Evolutionary conservation across 2,888 invertebrate species (phyloP), one percentile per base, ranked within the genome.

Genomic region (Strigamia maritima): DNA sequence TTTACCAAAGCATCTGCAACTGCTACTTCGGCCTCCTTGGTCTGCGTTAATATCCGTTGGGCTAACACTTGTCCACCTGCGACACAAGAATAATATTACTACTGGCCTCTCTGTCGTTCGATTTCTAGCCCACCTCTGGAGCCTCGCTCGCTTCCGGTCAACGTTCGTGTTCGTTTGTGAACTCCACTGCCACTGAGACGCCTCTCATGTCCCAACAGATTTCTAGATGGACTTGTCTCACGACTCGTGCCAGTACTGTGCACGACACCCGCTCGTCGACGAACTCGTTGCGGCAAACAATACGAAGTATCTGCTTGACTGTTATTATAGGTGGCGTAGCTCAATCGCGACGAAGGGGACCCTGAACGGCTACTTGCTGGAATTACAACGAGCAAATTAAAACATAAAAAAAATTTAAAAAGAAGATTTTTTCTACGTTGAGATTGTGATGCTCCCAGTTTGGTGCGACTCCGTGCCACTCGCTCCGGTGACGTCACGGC

Each of bases 331-430:
- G 91, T 92, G 80, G 91, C 89, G 84, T 93, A 93, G 80, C 91
- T 91, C 82, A 92, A 87, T 81, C 95, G 91, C 0, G 96, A 94
- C 79, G 95, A 94, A 0, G 98, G 97, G 0, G 97, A 97, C 78
- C 94, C 94, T 4, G 96, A 96, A 60, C 98, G 90, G 83, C 97
- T 97, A 76, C 94, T 94, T 8, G 98, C 95, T 95, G 87, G 35
- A 86, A 84, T 40, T 4, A 40, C 2, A 22, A 6, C 31, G 74
- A 49, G 80, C 79, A 80, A 79, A 80, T 77, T 70, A 79, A 79
- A 79, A 60, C 4, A 60, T 6, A 49, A 49, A 49, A 31, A 28
- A 40, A 14, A 79, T 60, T 40, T 4, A 31, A 31, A 31, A 2
- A 6, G 2, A 2, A 31, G 6, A 31, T 31, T 31, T 31, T 4